phyloP scores from a whole-genome alignment of 2,888 invertebrate genomes.

The Danaus chrysippus region DNA sequence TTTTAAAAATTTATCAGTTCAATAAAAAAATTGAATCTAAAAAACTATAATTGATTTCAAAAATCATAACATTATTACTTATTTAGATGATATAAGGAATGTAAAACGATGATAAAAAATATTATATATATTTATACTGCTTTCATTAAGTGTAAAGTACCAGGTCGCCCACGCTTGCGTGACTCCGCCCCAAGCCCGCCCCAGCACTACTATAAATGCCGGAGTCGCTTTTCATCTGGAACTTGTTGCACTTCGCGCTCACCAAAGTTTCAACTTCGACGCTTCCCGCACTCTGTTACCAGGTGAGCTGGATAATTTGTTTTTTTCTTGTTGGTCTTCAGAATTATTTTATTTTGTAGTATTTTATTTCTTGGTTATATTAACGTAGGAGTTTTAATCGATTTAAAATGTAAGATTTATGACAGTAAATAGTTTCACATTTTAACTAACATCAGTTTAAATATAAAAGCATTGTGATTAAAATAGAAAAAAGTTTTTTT shows the following conservation, averaged over 20 bases:
- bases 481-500: too few species aligned
- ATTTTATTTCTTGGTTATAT: too few species aligned
- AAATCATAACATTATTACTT: too few species aligned
- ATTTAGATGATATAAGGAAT: too few species aligned
- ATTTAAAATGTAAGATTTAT: too few species aligned
- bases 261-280: slow-evolving; percentile 32
- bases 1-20: too few species aligned
- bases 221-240: slow-evolving; percentile 38
- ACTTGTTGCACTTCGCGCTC: slow-evolving; percentile 62
- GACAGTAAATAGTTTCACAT: too few species aligned
- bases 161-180: slow-evolving; percentile 58
- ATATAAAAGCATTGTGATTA: too few species aligned
- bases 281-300: slow-evolving; percentile 18
- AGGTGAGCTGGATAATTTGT: slow-evolving; percentile 27
- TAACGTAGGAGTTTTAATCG: too few species aligned
- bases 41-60: too few species aligned
- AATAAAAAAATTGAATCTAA: too few species aligned
- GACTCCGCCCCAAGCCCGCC: slow-evolving; percentile 66
- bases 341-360: not conserved
- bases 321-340: not conserved
- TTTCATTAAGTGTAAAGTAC: slow-evolving; percentile 20
- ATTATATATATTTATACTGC: slow-evolving; percentile 25
- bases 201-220: slow-evolving; percentile 60
- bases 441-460: too few species aligned
- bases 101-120: not conserved